Conservation (phyloP, 1,140 invertebrate species). For the Brachystomella parvula region DNA sequence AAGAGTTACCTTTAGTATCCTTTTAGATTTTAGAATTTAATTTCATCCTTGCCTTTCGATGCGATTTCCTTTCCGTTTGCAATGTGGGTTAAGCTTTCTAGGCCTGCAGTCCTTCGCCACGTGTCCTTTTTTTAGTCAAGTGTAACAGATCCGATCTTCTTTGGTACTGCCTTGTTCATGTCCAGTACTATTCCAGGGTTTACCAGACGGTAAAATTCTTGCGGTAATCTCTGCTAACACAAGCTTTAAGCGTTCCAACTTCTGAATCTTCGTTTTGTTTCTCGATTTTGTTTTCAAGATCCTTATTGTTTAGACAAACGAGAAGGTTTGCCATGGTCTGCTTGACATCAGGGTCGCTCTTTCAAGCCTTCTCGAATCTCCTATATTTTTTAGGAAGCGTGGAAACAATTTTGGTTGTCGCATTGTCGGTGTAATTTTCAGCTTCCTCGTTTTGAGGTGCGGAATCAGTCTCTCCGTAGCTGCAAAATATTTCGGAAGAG, state of each 20-base stretch:
- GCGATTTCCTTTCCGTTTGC: too few relatives aligned
- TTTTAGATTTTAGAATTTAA: too few relatives aligned
- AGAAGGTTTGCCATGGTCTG: conserved; percentile 11
- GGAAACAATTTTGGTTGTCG: background rate
- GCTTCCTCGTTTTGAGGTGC: background rate
- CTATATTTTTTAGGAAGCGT: background rate
- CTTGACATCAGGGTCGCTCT: background rate
- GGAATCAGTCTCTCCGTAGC: background rate
- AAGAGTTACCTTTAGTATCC: too few relatives aligned
- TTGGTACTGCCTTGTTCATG: background rate
- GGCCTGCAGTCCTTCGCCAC: background rate
- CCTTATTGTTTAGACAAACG: background rate
- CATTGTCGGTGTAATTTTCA: background rate
- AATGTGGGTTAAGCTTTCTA: background rate
- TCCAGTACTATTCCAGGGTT: background rate
- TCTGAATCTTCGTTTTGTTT: background rate
- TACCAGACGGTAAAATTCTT: too few relatives aligned
- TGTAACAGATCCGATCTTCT: background rate
- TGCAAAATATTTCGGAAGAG: background rate
- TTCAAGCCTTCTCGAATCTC: conserved; percentile 6
- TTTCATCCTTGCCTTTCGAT: too few relatives aligned
- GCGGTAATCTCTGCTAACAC: background rate
- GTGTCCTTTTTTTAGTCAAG: background rate
- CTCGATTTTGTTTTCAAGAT: background rate
- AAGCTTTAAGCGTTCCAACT: background rate